phyloP scores from a whole-genome alignment of 2,797 vertebrate species.

The Chaetophractus vellerosus region DNA sequence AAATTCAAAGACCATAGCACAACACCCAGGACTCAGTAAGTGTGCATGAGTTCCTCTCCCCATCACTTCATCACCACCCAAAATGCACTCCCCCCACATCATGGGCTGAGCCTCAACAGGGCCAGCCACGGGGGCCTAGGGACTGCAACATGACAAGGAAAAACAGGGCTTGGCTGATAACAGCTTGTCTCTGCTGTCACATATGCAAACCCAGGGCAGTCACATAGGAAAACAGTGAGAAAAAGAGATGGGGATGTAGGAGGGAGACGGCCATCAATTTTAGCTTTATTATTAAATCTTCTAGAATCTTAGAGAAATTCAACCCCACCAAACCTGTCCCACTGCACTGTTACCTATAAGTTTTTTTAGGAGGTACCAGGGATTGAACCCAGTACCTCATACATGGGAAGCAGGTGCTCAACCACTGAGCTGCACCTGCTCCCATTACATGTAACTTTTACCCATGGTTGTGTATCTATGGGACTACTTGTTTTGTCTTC shows the following conservation, averaged over 20 bases:
- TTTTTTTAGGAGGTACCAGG: no score
- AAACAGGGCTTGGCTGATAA: background rate
- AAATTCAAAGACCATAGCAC: background rate
- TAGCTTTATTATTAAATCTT: background rate
- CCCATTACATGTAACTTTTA: no score
- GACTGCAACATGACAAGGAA: background rate
- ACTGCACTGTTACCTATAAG: no score
- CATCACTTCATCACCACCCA: background rate
- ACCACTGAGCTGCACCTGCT: no score
- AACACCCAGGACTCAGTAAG: background rate
- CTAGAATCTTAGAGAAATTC: background rate
- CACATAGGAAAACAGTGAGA: background rate
- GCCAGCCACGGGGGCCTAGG: fast-evolving
- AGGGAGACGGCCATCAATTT: fast-evolving
- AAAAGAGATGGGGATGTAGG: no score
- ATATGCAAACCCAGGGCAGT: background rate
- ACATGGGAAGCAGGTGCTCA: no score
- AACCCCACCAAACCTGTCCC: background rate
- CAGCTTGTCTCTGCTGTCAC: background rate
- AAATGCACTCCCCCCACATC: background rate
- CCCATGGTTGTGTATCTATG: fast-evolving
- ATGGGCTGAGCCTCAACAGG: background rate
- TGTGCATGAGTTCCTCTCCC: fast-evolving
- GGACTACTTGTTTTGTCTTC: fast-evolving
- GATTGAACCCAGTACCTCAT: no score